A percentile compares a stretch with the other conserved stretches of the same genome.
Conservation (phyloP, 2,888 invertebrate genomes). For the Nyleta sp. region DNA sequence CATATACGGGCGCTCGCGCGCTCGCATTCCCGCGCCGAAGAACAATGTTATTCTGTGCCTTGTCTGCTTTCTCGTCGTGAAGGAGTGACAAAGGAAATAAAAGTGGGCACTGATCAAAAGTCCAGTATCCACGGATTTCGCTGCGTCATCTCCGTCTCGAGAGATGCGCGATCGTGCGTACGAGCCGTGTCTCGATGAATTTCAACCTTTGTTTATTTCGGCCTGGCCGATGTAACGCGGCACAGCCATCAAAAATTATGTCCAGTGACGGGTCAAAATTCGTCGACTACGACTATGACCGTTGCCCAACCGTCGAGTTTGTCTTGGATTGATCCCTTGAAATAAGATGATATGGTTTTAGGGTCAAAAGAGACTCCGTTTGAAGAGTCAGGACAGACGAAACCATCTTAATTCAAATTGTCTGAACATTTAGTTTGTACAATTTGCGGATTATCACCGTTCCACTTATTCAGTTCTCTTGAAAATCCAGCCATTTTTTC, state of each 20-base stretch:
- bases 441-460: no score
- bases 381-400: no score
- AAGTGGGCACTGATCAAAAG: slow-evolving; percentile 58
- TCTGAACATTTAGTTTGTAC: no score
- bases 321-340: background rate
- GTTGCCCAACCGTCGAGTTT: background rate
- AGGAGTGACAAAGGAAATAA: slow-evolving; percentile 64
- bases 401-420: no score
- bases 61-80: slow-evolving; percentile 58
- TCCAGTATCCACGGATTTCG: slow-evolving; percentile 68
- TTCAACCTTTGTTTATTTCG: slow-evolving; percentile 51
- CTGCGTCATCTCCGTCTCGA: slow-evolving; percentile 72
- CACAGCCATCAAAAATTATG: slow-evolving; percentile 51
- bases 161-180: slow-evolving; percentile 68
- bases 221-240: slow-evolving; percentile 23
- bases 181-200: slow-evolving; percentile 39
- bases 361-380: background rate
- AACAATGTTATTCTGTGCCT: slow-evolving; percentile 64
- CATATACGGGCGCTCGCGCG: slow-evolving; percentile 51
- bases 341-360: slow-evolving; percentile 19
- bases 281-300: slow-evolving; percentile 21
- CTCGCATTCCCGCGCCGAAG: slow-evolving; percentile 60
- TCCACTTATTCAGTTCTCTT: no score
- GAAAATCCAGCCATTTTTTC: no score
- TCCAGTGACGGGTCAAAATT: slow-evolving; percentile 56